These are phyloP conservation scores for Trichonephila clavipes DNA, from an alignment of 1,140 invertebrate genomes.

Conservation along the genomic window DNA sequence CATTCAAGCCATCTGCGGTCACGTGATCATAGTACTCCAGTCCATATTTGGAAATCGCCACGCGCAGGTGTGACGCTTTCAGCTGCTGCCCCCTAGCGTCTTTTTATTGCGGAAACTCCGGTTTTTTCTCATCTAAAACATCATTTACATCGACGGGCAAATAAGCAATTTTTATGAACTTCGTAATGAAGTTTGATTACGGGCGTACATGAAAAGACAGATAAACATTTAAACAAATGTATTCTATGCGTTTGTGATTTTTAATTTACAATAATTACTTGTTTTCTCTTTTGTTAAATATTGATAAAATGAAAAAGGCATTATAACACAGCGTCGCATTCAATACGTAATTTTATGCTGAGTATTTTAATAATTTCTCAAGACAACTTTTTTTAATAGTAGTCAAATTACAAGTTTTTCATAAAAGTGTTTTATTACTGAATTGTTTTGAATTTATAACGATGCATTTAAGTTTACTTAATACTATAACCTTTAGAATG, in stretches of 20 bases:
- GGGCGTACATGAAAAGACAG: too few relatives aligned
- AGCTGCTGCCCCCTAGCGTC: conserved; percentile 70
- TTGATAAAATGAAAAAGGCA: too few relatives aligned
- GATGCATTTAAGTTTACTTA: too few relatives aligned
- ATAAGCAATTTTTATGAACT: background rate
- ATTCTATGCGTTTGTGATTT: too few relatives aligned
- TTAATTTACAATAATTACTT: too few relatives aligned
- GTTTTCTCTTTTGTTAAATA: too few relatives aligned
- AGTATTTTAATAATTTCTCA: background rate
- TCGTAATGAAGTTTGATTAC: background rate
- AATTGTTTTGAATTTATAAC: background rate
- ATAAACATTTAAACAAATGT: too few relatives aligned
- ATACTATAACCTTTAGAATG: background rate
- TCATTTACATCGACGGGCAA: background rate
- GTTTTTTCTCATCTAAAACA: background rate
- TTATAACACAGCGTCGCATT: too few relatives aligned
- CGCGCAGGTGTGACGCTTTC: conserved; percentile 66
- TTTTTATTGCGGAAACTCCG: conserved; percentile 5
- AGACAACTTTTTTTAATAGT: background rate
- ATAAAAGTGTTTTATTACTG: background rate
- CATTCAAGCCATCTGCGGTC: conserved; percentile 53
- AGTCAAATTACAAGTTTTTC: too few relatives aligned
- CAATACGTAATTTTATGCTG: too few relatives aligned
- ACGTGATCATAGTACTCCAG: conserved; percentile 67
- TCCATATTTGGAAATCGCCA: conserved; percentile 64